Base-by-base conservation (phyloP, 2,113 vertebrate genomes). In the Laticauda colubrina region DNA sequence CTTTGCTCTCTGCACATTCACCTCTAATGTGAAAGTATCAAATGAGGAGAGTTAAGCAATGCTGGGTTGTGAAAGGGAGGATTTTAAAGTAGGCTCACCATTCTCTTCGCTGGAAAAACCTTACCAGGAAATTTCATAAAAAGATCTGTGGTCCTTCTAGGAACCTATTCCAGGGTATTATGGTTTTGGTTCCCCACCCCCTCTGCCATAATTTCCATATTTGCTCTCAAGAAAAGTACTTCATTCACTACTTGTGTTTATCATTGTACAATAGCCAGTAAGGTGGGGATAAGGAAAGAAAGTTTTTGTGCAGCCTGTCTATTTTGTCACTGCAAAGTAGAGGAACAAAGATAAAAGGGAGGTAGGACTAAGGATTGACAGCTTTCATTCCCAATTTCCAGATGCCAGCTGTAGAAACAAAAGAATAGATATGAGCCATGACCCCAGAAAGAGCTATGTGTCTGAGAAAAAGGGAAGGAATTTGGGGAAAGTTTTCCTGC, bases 81-180 rank as follows among this genome's bases (percentile, higher is more conserved):
- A n/a, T 26, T 12, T 93, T 90, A 87, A 48, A 23, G 61, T 12
- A 69, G 15, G 3, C 53, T 90, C 86, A 87, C 91, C 75, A 93
- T 88, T 93, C 75, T 89, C 88, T 69, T 85, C 92, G 90, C 89
- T 8, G n/a, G 92, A 94, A 88, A 93, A 92, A 56, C 64, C 81
- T 91, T 64, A 91, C 54, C 51, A 92, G 95, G 24, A 95, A 94
- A 94, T 48, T 91, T 88, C 0, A 20, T 57, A 53, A 91, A 94
- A 94, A 91, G 48, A 64, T 87, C 93, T 87, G 59, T 1, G 0
- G 69, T 93, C 95, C 91, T 95, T 85, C n/a, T 75, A 20, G 51
- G 18, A 45, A 61, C 34, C 51, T 4, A 75, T 55, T 81, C 18
- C 26, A 55, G 29, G 53, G 8, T 5, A 8, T 12, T 29, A 45